Conservation (phyloP, 2,113 vertebrate species). For the Pelusios castaneus region DNA sequence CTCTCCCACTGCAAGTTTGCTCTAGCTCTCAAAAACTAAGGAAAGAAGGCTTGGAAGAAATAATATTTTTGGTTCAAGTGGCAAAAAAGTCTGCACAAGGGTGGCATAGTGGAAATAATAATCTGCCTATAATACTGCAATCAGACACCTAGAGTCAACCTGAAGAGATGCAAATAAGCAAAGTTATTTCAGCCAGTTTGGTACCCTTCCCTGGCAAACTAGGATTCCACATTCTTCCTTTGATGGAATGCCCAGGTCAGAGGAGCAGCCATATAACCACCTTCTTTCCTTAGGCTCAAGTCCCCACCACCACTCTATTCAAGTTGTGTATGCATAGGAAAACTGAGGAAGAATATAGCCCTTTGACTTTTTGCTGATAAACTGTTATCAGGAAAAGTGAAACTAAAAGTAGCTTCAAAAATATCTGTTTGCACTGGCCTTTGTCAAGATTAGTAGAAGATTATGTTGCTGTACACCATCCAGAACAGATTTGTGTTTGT, state of each 20-base stretch:
- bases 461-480: rapidly evolving
- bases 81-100: background rate
- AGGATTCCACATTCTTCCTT: background rate
- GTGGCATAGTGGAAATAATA: background rate
- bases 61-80: background rate
- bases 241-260: background rate
- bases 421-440: background rate
- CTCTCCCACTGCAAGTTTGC: too few relatives aligned
- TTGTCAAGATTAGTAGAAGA: background rate
- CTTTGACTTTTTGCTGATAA: background rate
- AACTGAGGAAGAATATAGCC: background rate
- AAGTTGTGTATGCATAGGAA: background rate
- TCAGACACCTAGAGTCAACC: background rate
- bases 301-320: background rate
- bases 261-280: background rate
- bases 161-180: background rate
- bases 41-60: rapidly evolving
- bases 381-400: background rate
- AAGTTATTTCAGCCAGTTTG: background rate
- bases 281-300: background rate
- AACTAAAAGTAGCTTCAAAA: background rate
- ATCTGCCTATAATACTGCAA: rapidly evolving
- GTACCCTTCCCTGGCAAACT: background rate
- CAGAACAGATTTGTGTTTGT: background rate
- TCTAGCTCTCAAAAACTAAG: too few relatives aligned